Conservation (phyloP, 1,140 invertebrate genomes). For the Drosophila nigromelanica region DNA sequence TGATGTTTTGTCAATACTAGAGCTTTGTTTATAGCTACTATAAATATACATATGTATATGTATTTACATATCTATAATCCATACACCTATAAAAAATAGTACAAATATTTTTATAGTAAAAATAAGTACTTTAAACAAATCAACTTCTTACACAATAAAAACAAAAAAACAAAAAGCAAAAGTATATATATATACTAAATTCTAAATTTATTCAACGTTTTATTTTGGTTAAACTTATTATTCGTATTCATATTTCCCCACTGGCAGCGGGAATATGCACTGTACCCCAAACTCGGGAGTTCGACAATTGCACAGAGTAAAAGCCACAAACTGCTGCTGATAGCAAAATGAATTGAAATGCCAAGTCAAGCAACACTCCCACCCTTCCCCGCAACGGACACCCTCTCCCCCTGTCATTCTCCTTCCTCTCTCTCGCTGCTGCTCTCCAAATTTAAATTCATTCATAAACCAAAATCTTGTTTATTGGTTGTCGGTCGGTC, state of each 20-base stretch:
- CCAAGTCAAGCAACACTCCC: slow-evolving; percentile 36
- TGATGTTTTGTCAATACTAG: too few species aligned
- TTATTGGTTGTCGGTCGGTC: slow-evolving; percentile 59
- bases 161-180: background rate
- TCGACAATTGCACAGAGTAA: slow-evolving; percentile 14
- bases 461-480: slow-evolving; percentile 79
- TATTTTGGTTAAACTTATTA: slow-evolving; percentile 43
- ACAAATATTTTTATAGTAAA: background rate
- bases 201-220: slow-evolving; percentile 48
- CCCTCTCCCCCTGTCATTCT: background rate
- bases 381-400: too few species aligned
- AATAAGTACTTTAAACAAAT: background rate
- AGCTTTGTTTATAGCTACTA: too few species aligned
- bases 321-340: slow-evolving; percentile 48
- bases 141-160: background rate
- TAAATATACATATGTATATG: too few species aligned
- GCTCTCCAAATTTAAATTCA: slow-evolving; percentile 55
- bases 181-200: background rate
- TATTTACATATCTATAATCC: too few species aligned
- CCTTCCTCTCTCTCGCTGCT: background rate
- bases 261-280: background rate
- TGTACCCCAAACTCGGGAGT: background rate
- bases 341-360: slow-evolving; percentile 59
- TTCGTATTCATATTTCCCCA: slow-evolving; percentile 22
- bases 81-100: too few species aligned